These are phyloP conservation scores for Dicrurus megarhynchus DNA, from an alignment of 2,113 vertebrate species.

Conservation along the genomic window DNA sequence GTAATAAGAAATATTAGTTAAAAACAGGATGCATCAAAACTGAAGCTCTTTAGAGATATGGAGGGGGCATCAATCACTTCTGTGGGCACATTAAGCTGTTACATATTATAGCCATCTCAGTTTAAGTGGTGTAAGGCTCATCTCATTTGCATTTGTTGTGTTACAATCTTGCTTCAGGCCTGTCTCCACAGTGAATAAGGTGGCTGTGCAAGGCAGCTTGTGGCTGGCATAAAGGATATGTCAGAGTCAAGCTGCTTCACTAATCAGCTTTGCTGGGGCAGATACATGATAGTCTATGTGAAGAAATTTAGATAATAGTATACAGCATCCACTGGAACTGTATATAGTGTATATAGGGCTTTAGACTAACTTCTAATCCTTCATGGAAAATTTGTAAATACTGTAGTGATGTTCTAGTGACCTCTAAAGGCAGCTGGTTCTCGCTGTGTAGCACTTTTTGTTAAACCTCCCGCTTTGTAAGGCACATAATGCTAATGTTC, in stretches of 20 bases:
- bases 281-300: constrained; percentile 77
- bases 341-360: constrained; percentile 55
- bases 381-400: constrained; percentile 72
- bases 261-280: constrained; percentile 83
- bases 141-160: constrained; percentile 84
- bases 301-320: constrained; percentile 82
- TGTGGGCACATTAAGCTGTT: constrained; percentile 58
- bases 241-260: constrained; percentile 81
- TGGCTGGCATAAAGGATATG: constrained; percentile 79
- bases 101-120: constrained; percentile 76
- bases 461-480: constrained; percentile 34
- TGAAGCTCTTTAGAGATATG: constrained; percentile 34
- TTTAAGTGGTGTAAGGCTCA: constrained; percentile 80
- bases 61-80: constrained; percentile 48
- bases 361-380: constrained; percentile 70
- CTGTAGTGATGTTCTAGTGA: constrained; percentile 92
- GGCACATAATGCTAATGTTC: neutral
- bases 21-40: constrained; percentile 40
- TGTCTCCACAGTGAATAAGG: constrained; percentile 82
- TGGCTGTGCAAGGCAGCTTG: constrained; percentile 72
- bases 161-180: constrained; percentile 80
- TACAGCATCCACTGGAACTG: constrained; percentile 58
- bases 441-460: constrained; percentile 25
- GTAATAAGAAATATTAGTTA: constrained; percentile 52
- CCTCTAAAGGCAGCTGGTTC: constrained; percentile 90